Percentiles rank a stretch among this genome's conserved stretches.
Conservation (phyloP, 2,113 vertebrate species). For the Semicossyphus pulcher region DNA sequence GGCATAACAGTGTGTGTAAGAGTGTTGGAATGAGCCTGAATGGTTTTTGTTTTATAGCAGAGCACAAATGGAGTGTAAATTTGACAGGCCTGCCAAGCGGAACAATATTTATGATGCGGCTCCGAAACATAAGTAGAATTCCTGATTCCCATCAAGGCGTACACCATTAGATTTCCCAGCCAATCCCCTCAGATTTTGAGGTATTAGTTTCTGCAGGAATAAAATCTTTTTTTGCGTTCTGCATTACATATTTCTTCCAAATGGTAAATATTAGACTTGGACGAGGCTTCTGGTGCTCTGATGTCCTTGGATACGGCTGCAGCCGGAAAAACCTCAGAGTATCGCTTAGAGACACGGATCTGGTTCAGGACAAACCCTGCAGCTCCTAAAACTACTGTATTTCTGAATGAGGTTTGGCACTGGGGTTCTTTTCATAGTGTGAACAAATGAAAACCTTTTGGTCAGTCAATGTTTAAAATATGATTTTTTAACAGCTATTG, state of each 20-base stretch:
- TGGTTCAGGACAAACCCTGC: constrained; percentile 57
- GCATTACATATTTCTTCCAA: constrained; percentile 49
- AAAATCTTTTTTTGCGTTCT: constrained; percentile 42
- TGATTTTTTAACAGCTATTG: background rate
- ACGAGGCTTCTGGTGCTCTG: constrained; percentile 38
- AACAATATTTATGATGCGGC: constrained; percentile 64
- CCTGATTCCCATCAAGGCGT: constrained; percentile 56
- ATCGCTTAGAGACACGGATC: constrained; percentile 44
- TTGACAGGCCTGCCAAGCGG: constrained; percentile 36
- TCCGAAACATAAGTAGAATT: constrained; percentile 61
- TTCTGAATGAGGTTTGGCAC: constrained; percentile 49
- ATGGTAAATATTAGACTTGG: constrained; percentile 75
- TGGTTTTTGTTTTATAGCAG: constrained; percentile 39
- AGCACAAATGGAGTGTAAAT: constrained; percentile 59
- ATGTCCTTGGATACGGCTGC: constrained; percentile 56
- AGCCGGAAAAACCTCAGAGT: constrained; percentile 54
- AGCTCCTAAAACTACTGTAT: constrained; percentile 45
- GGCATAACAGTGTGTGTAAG: constrained; percentile 15
- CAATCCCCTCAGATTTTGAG: constrained; percentile 41
- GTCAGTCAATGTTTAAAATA: constrained; percentile 19
- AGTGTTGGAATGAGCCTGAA: constrained; percentile 27
- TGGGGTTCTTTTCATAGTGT: constrained; percentile 24
- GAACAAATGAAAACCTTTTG: constrained; percentile 29
- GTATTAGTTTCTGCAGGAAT: constrained; percentile 56
- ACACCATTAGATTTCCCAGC: constrained; percentile 50